Evolutionary conservation across 2,888 invertebrate species (phyloP).

Genomic region (Volucella inanis): DNA sequence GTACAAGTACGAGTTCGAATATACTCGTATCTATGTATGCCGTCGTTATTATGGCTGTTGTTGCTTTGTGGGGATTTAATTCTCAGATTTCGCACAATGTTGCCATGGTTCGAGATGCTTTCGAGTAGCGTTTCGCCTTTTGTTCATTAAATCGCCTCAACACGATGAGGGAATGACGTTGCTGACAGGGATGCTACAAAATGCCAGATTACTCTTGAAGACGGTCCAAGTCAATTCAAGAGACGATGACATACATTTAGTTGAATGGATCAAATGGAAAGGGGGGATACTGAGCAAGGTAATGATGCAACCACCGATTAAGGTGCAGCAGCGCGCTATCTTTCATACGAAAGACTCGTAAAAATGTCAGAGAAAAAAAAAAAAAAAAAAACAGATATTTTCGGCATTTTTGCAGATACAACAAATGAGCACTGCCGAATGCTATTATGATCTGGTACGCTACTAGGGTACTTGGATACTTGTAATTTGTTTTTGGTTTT

Average conservation of each 20-base stretch:
- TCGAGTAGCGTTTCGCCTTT: conserved; percentile 6
- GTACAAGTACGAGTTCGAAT: conserved; percentile 34
- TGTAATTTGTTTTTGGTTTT: conserved; percentile 28
- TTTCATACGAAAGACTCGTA: conserved; percentile 47
- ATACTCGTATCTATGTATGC: conserved; percentile 7
- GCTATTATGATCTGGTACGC: conserved; percentile 9
- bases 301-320: conserved; percentile 64
- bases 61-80: conserved; percentile 26
- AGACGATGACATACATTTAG: conserved; percentile 60
- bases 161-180: background rate
- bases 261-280: background rate
- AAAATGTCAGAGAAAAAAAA: conserved; percentile 63
- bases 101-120: conserved; percentile 46
- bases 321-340: conserved; percentile 58
- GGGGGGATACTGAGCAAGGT: background rate
- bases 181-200: conserved; percentile 33
- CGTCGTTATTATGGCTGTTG: conserved; percentile 19
- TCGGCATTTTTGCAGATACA: conserved; percentile 51
- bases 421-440: conserved; percentile 22
- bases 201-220: conserved; percentile 53
- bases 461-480: background rate
- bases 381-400: conserved; percentile 39
- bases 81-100: conserved; percentile 50
- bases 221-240: conserved; percentile 16
- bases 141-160: conserved; percentile 48